Percentiles rank a stretch among this genome's conserved stretches.
phyloP scores from a whole-genome alignment of 1,140 invertebrate genomes.

The Oryzaephilus surinamensis region DNA sequence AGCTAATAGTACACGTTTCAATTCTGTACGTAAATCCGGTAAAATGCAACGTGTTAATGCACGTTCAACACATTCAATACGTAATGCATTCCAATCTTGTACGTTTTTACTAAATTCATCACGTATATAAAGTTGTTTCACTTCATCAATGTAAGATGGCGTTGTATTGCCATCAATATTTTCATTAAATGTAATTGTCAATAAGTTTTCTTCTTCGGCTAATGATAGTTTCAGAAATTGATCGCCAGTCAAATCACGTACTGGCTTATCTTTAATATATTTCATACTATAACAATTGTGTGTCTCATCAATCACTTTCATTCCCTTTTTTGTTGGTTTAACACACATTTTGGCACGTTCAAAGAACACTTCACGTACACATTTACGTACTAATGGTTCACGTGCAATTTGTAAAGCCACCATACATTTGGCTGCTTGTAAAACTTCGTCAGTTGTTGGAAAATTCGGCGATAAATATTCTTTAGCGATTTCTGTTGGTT shows the following conservation, averaged over 20 bases:
- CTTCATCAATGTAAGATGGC: slow-evolving; percentile 77
- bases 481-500: slow-evolving; percentile 70
- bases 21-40: slow-evolving; percentile 81
- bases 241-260: slow-evolving; percentile 79
- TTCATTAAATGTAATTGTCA: slow-evolving; percentile 64
- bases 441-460: slow-evolving; percentile 57
- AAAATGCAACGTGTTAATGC: slow-evolving; percentile 82
- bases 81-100: slow-evolving; percentile 90
- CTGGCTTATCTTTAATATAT: slow-evolving; percentile 92
- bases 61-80: slow-evolving; percentile 77
- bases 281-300: slow-evolving; percentile 84
- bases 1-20: slow-evolving; percentile 64
- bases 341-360: slow-evolving; percentile 79
- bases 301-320: slow-evolving; percentile 89
- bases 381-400: slow-evolving; percentile 81
- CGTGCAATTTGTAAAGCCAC: slow-evolving; percentile 86
- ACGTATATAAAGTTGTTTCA: slow-evolving; percentile 76
- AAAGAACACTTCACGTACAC: slow-evolving; percentile 80
- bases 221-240: slow-evolving; percentile 78
- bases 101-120: slow-evolving; percentile 96
- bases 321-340: slow-evolving; percentile 79
- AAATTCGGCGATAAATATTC: slow-evolving; percentile 50
- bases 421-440: slow-evolving; percentile 87
- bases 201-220: slow-evolving; percentile 78
- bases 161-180: slow-evolving; percentile 67